phyloP scores from a whole-genome alignment of 2,113 vertebrate genomes.

The Galemys pyrenaicus region DNA sequence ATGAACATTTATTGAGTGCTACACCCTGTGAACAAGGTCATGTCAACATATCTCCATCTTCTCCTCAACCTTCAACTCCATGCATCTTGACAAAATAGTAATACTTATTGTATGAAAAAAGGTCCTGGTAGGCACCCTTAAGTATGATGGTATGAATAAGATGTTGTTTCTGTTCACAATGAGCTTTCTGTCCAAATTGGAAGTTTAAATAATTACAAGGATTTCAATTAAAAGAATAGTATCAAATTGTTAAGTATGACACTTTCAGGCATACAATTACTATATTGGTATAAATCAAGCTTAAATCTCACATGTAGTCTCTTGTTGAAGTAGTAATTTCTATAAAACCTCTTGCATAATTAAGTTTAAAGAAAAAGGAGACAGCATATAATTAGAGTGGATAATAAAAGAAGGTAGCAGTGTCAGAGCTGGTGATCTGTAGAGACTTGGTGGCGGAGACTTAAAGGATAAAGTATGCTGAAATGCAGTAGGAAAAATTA shows the following conservation, averaged over 20 bases:
- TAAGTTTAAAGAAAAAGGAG: not conserved
- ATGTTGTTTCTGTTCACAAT: not conserved
- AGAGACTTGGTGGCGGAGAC: not conserved
- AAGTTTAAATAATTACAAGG: not conserved
- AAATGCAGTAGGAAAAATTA: not conserved
- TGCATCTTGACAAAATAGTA: conserved; percentile 20
- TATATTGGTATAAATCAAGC: not conserved
- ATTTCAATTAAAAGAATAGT: not conserved
- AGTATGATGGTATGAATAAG: not conserved
- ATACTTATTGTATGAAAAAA: not conserved
- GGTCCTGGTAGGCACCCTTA: not conserved
- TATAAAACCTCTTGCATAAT: not conserved
- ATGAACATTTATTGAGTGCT: not conserved
- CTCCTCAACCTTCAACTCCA: not conserved
- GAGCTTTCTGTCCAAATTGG: not conserved
- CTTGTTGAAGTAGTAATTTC: not conserved
- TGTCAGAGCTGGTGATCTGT: not conserved
- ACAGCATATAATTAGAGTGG: not conserved
- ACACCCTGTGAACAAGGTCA: not conserved
- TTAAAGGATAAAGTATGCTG: not conserved
- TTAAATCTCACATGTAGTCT: not conserved
- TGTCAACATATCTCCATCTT: not conserved
- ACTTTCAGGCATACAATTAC: not conserved
- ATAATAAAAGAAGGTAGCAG: not conserved
- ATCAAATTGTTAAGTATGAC: not conserved